phyloP scores from a whole-genome alignment of 2,113 vertebrate species.

The Neoarius graeffei region DNA sequence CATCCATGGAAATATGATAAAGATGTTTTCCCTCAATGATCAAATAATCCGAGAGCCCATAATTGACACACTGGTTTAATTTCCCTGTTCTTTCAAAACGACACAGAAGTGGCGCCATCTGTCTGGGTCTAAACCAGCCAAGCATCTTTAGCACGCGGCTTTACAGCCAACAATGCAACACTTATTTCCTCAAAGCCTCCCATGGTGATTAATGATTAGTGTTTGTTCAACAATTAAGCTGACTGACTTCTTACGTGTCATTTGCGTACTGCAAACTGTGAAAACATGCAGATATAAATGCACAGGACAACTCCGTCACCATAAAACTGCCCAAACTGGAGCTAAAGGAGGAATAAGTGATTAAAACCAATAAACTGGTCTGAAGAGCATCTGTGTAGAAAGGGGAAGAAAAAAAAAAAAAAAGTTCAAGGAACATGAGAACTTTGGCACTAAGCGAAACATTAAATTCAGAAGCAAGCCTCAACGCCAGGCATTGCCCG shows the following conservation, averaged over 20 bases:
- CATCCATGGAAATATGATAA: neutral
- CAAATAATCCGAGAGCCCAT: neutral
- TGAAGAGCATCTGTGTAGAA: neutral
- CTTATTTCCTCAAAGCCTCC: neutral
- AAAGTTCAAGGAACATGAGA: neutral
- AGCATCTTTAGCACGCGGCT: constrained; percentile 18
- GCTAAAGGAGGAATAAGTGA: neutral
- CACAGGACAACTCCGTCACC: neutral
- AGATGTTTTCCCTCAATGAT: neutral
- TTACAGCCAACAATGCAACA: neutral
- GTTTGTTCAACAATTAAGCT: neutral
- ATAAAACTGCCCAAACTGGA: neutral
- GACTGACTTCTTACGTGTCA: neutral
- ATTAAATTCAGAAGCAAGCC: neutral
- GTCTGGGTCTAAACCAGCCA: constrained; percentile 11
- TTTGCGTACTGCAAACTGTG: neutral
- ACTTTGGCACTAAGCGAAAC: neutral
- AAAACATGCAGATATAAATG: neutral
- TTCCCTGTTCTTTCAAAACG: constrained; percentile 35
- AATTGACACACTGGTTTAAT: neutral
- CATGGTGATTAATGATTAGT: neutral
- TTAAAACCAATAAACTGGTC: neutral
- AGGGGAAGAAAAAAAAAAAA: neutral
- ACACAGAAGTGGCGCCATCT: constrained; percentile 31
- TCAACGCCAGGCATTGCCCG: too few relatives aligned